Percentiles rank a stretch among this genome's conserved stretches.
Conservation (phyloP, 2,113 vertebrate species). For the Strix aluco region DNA sequence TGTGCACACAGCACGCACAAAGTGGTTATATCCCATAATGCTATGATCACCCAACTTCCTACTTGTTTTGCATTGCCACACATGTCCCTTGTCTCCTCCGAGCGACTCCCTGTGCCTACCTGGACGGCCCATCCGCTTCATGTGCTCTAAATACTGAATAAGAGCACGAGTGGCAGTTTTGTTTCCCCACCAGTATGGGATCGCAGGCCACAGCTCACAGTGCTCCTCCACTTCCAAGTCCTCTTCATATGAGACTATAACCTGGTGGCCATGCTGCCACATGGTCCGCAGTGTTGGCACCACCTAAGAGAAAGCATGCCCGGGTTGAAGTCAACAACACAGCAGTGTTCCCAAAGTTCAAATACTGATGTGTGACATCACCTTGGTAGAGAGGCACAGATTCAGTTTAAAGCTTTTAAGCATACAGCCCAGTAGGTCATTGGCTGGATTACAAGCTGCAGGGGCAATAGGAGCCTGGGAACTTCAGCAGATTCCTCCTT, state of each 20-base stretch:
- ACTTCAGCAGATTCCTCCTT: neutral
- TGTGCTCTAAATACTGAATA: slow-evolving; percentile 77
- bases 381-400: neutral
- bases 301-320: slow-evolving; percentile 64
- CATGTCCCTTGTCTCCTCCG: rapidly evolving
- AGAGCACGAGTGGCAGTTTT: slow-evolving; percentile 71
- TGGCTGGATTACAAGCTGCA: neutral
- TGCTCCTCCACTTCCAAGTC: slow-evolving; percentile 27
- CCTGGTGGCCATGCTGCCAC: slow-evolving; percentile 83
- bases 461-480: neutral
- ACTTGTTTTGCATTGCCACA: neutral
- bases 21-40: rapidly evolving
- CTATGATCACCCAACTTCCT: rapidly evolving
- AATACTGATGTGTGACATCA: neutral
- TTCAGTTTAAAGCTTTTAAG: neutral
- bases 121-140: slow-evolving; percentile 82
- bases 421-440: rapidly evolving
- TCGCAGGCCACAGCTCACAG: slow-evolving; percentile 79
- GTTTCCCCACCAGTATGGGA: slow-evolving; percentile 91
- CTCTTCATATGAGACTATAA: slow-evolving; percentile 85
- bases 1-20: neutral
- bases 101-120: slow-evolving; percentile 52
- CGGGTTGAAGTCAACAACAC: neutral
- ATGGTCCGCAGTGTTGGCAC: slow-evolving; percentile 77
- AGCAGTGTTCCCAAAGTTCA: neutral